phyloP scores from a whole-genome alignment of 2,113 vertebrate species.

The Dolichallabes microphthalmus region DNA sequence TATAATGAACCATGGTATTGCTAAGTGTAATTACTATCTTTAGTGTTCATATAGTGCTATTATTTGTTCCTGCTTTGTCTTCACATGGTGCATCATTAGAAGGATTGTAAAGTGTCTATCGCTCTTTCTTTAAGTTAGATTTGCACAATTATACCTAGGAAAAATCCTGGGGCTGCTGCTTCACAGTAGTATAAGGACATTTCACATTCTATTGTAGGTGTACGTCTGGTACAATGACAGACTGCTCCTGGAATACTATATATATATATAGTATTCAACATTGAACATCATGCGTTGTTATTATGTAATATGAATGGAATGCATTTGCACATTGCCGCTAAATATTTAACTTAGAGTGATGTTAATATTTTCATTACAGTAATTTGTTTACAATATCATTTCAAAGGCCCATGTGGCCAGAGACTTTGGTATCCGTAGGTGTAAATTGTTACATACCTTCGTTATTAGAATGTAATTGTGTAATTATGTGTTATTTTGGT shows the following conservation, averaged over 20 bases:
- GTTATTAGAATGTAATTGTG: slow-evolving; percentile 69
- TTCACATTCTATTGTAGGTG: not conserved
- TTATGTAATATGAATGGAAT: slow-evolving; percentile 33
- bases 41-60: not conserved
- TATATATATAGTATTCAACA: not conserved
- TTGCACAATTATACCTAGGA: not conserved
- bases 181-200: not conserved
- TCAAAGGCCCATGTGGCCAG: slow-evolving; percentile 67
- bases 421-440: slow-evolving; percentile 67
- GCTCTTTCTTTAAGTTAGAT: not conserved
- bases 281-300: not conserved
- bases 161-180: not conserved
- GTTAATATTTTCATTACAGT: slow-evolving; percentile 58
- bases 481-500: slow-evolving; percentile 77
- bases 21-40: not conserved
- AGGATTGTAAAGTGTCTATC: not conserved
- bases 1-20: not conserved
- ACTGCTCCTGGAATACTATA: not conserved
- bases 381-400: slow-evolving; percentile 71
- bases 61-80: not conserved
- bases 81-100: not conserved
- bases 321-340: slow-evolving; percentile 34
- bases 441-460: slow-evolving; percentile 65
- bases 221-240: not conserved
- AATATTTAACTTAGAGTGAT: slow-evolving; percentile 54